These are phyloP conservation scores for Stenoptilia bipunctidactyla DNA, from an alignment of 2,888 invertebrate genomes.

Conservation along the genomic window DNA sequence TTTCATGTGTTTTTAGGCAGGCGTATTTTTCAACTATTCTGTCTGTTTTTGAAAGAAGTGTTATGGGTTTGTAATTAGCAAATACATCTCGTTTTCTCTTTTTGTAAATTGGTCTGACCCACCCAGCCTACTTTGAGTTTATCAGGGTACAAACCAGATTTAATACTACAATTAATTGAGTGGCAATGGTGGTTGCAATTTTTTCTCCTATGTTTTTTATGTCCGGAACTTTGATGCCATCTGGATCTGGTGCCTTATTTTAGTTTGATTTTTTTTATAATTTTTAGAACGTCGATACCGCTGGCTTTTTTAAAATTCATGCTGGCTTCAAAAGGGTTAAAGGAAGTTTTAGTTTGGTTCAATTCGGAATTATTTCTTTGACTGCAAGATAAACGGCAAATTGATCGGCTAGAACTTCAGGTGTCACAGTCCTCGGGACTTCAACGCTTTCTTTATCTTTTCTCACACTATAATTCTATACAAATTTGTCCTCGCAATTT, in stretches of 20 bases:
- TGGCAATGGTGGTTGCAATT: not conserved
- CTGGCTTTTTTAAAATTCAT: not conserved
- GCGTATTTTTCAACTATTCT: constrained; percentile 10
- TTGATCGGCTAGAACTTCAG: not conserved
- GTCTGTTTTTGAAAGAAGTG: constrained; percentile 1
- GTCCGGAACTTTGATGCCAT: not conserved
- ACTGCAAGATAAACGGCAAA: not conserved
- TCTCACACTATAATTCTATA: too few species aligned
- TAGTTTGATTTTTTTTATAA: not conserved
- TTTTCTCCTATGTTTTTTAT: not conserved
- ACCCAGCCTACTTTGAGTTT: constrained; percentile 2
- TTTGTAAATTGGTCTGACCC: constrained; percentile 4
- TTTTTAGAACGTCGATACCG: not conserved
- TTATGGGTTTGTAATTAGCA: constrained; percentile 3
- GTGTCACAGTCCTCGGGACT: not conserved
- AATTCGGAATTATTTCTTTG: constrained; percentile 1
- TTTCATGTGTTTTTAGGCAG: constrained; percentile 8
- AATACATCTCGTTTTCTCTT: constrained; percentile 3
- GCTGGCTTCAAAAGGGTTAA: not conserved
- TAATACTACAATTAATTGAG: constrained; percentile 2
- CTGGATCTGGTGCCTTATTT: not conserved
- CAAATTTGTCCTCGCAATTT: too few species aligned
- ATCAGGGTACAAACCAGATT: not conserved
- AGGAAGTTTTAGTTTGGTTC: not conserved
- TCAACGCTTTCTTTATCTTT: not conserved